Conservation (phyloP, 2,113 vertebrate genomes). For the Psephotus haematonotus region DNA sequence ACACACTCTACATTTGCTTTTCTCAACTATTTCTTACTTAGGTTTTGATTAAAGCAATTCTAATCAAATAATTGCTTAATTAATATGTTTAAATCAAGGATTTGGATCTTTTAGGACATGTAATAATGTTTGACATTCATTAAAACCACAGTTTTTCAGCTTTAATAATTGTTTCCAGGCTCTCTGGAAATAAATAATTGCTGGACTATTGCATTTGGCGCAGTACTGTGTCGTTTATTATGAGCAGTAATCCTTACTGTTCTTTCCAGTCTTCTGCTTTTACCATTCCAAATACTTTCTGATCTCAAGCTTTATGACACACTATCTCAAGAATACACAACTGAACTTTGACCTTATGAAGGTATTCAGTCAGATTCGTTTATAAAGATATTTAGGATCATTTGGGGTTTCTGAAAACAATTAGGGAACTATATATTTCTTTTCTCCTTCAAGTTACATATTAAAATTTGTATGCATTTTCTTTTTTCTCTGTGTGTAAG, state of each 20-base stretch:
- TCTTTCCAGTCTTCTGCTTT: neutral
- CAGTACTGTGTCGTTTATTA: neutral
- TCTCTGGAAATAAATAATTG: neutral
- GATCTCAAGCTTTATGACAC: neutral
- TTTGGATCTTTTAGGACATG: neutral
- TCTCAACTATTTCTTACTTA: neutral
- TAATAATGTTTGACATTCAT: neutral
- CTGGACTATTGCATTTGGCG: neutral
- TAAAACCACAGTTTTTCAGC: slow-evolving; percentile 5
- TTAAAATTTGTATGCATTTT: neutral
- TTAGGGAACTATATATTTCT: neutral
- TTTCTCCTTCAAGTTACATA: neutral
- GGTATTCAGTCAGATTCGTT: neutral
- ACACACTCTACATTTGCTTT: neutral
- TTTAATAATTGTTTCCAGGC: slow-evolving; percentile 24
- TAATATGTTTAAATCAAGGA: slow-evolving; percentile 4
- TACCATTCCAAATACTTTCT: neutral
- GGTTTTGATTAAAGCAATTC: neutral
- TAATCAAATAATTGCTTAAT: slow-evolving; percentile 29
- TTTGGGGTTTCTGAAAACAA: neutral
- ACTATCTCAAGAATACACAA: neutral
- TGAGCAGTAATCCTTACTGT: neutral
- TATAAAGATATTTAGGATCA: neutral
- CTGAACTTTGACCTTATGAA: neutral
- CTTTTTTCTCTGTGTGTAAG: neutral